Evolutionary conservation across 2,888 invertebrate genomes (phyloP), one percentile per base, ranked within the genome.

Genomic region (Oxytorus armatus): DNA sequence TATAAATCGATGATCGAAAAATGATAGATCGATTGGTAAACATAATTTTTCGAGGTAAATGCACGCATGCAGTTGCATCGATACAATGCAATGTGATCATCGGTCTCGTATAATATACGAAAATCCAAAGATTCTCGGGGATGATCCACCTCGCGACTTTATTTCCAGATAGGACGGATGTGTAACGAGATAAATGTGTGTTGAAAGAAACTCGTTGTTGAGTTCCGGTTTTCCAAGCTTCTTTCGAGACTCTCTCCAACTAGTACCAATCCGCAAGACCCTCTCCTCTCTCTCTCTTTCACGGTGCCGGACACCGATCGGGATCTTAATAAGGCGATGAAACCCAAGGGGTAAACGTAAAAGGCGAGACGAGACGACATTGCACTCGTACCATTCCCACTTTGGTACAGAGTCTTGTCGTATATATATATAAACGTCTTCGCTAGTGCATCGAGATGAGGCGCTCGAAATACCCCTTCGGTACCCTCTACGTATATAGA

Each of bases 191-290:
- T 61, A 69, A 74, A 77, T 53, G 11, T 49, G 53, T 8, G 47
- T 47, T 39, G 44, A 87, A 86, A 85, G 83, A 81, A 88, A 87
- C 86, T 84, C 83, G 87, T 84, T 84, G 84, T 73, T 75, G 65
- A 86, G 88, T 89, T 88, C 89, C 88, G 89, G 89, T 88, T 88
- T 86, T 86, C 86, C 86, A 83, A 61, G 74, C 65, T 81, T 85
- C 86, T 84, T 86, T 85, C 84, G 83, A 84, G 73, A 68, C 42
- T 57, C 66, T 47, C 44, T 42, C 18, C 65, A 25, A 59, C 70
- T 53, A 55, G 77, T 61, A 77, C 82, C 70, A 81, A 81, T 66
- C 53, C n/a, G n/a, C 68, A 73, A 77, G 61, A 29, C 18, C 59
- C 57, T 69, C 11, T 59, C 55, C 42, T 63, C 63, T 51, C 47